Percentiles rank a stretch among this genome's conserved stretches.
Conservation (phyloP, 2,888 invertebrate species). For the Caenorhabditis wallacei region DNA sequence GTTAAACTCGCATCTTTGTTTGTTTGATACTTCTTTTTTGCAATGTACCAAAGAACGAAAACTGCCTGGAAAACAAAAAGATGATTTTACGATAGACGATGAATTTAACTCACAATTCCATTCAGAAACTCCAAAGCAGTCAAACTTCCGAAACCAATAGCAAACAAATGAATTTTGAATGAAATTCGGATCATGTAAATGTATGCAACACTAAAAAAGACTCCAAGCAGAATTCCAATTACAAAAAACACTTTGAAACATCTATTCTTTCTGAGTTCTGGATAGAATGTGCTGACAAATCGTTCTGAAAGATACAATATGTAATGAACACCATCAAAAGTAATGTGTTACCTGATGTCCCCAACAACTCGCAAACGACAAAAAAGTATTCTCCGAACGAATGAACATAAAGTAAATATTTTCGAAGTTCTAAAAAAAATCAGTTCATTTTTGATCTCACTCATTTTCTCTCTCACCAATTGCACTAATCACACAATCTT, state of each 20-base stretch:
- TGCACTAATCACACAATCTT: conserved; percentile 40
- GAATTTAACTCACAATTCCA: conserved; percentile 16
- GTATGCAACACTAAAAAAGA: neutral
- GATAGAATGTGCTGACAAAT: conserved; percentile 4
- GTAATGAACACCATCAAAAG: neutral
- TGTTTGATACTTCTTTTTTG: conserved; percentile 27
- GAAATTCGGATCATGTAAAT: conserved; percentile 39
- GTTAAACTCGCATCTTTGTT: neutral
- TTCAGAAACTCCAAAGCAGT: conserved; percentile 36
- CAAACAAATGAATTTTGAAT: conserved; percentile 13
- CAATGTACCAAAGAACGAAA: neutral
- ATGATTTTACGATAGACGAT: too few species aligned
- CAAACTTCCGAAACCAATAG: conserved; percentile 47
- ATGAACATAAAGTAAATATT: conserved; percentile 31
- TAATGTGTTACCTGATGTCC: conserved; percentile 25
- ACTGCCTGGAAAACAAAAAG: conserved; percentile 25
- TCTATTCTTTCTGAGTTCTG: conserved; percentile 11
- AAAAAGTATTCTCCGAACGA: conserved; percentile 56
- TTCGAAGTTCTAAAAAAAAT: conserved; percentile 17
- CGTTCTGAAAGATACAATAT: conserved; percentile 30
- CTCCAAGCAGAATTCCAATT: neutral
- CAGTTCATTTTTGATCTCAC: neutral
- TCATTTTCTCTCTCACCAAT: conserved; percentile 6
- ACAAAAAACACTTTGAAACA: neutral
- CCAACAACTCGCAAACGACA: conserved; percentile 37